Conservation (phyloP, 2,888 invertebrate species). For the Eudasyphora cyanicolor region DNA sequence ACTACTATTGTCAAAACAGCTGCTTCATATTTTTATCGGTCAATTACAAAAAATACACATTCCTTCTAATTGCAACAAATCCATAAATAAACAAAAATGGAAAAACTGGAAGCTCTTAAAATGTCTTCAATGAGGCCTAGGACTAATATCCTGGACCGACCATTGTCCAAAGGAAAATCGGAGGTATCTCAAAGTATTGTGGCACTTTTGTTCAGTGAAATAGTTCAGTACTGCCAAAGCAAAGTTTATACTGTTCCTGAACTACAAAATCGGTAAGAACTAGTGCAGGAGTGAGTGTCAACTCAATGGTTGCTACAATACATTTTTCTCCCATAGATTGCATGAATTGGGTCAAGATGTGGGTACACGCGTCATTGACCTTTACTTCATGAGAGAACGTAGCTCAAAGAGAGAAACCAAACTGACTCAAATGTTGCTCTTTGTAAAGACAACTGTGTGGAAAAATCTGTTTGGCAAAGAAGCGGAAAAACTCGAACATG, state of each 20-base stretch:
- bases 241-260: slow-evolving; percentile 97
- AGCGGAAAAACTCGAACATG: slow-evolving; percentile 98
- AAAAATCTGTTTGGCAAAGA: slow-evolving; percentile 98
- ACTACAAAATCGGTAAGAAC: slow-evolving; percentile 91
- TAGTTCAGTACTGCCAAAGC: slow-evolving; percentile 98
- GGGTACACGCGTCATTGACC: slow-evolving; percentile 94
- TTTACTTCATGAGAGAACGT: slow-evolving; percentile 95
- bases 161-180: slow-evolving; percentile 93
- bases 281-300: not conserved
- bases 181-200: slow-evolving; percentile 96
- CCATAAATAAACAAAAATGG: slow-evolving; percentile 68
- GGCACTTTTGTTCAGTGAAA: slow-evolving; percentile 97
- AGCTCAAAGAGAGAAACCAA: slow-evolving; percentile 97
- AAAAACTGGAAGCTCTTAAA: slow-evolving; percentile 78
- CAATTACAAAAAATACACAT: not conserved
- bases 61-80: not conserved
- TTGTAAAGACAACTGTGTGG: slow-evolving; percentile 98
- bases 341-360: slow-evolving; percentile 97
- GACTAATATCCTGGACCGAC: slow-evolving; percentile 90
- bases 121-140: slow-evolving; percentile 78
- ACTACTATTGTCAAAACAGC: not conserved
- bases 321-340: slow-evolving; percentile 83
- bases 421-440: slow-evolving; percentile 94
- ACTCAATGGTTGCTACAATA: slow-evolving; percentile 22
- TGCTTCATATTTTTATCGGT: not conserved